Conservation (phyloP, 2,113 vertebrate genomes). For the Anarhynchus alexandrinus region DNA sequence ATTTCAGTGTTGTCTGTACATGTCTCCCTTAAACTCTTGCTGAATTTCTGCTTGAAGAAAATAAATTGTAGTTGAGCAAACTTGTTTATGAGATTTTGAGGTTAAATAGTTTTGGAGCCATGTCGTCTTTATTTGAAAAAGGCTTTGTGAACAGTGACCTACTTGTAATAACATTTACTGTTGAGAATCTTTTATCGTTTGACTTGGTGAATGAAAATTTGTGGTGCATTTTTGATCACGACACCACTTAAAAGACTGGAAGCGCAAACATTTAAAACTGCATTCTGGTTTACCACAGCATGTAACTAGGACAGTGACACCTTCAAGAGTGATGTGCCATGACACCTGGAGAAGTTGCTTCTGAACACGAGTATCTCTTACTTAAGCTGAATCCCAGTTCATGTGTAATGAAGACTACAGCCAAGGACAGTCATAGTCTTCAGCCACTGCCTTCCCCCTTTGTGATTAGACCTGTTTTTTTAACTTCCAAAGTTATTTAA, state of each 20-base stretch:
- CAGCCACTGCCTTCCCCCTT: background rate
- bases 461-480: background rate
- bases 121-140: background rate
- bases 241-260: background rate
- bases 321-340: background rate
- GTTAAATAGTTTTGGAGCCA: constrained; percentile 3
- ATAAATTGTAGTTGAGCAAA: background rate
- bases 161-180: background rate
- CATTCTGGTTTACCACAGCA: background rate
- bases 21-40: background rate
- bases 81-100: background rate
- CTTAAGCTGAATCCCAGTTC: background rate
- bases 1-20: background rate
- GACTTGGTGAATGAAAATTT: background rate
- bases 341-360: background rate
- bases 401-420: background rate
- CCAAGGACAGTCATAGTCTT: background rate
- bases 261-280: no score
- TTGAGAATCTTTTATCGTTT: background rate
- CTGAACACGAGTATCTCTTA: background rate
- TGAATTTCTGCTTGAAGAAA: background rate
- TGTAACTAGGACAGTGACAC: background rate
- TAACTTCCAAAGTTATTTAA: background rate
- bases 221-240: rapidly evolving
- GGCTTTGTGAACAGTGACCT: background rate